Evolutionary conservation across 2,888 invertebrate genomes (phyloP).

Genomic region (Muschampia plurimacula): DNA sequence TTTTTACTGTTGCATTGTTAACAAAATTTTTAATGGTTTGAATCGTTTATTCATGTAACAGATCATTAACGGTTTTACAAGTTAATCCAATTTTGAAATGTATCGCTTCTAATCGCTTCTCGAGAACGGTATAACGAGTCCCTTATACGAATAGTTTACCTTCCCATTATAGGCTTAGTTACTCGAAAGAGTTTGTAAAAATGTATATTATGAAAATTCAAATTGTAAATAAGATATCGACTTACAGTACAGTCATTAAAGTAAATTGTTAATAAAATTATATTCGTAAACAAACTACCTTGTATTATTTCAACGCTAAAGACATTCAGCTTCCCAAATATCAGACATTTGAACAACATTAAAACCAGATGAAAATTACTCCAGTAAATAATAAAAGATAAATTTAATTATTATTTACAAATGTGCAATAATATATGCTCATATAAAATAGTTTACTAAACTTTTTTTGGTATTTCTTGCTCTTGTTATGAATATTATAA

Average conservation of each 20-base stretch:
- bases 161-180: constrained; percentile 52
- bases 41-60: no score
- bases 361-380: no score
- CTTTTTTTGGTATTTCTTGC: no score
- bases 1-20: no score
- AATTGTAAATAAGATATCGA: constrained; percentile 84
- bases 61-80: not conserved
- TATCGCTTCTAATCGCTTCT: constrained; percentile 26
- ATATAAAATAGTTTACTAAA: no score
- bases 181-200: constrained; percentile 76
- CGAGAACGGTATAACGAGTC: constrained; percentile 16
- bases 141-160: constrained; percentile 45
- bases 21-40: no score
- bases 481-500: no score
- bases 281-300: constrained; percentile 78
- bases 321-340: not conserved
- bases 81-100: not conserved
- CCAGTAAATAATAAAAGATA: no score
- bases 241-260: constrained; percentile 85
- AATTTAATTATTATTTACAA: no score
- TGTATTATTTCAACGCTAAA: constrained; percentile 63
- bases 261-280: constrained; percentile 86
- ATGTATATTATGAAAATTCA: constrained; percentile 77
- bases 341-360: no score
- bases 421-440: no score